Conservation (phyloP, 1,140 invertebrate genomes). For the Streblospio benedicti region DNA sequence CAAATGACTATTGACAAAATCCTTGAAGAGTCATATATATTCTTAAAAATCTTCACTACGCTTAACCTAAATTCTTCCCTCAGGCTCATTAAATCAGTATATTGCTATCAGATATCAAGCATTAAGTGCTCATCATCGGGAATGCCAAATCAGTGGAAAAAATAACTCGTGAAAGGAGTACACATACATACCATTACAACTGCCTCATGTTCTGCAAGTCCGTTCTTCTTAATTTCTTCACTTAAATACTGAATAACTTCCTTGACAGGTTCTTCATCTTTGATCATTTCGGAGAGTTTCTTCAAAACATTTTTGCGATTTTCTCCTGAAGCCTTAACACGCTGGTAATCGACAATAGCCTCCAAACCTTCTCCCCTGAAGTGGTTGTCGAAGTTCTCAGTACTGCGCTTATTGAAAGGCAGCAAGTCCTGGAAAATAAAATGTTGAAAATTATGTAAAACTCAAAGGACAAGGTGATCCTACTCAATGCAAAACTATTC, state of each 20-base stretch:
- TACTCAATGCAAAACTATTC: too few species aligned
- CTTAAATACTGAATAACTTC: constrained; percentile 51
- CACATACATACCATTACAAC: constrained; percentile 55
- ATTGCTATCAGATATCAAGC: too few species aligned
- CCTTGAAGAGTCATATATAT: too few species aligned
- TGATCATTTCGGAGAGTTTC: constrained; percentile 67
- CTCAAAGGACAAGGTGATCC: neutral
- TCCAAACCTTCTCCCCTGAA: constrained; percentile 76
- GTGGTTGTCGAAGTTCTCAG: constrained; percentile 73
- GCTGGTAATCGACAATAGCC: constrained; percentile 70
- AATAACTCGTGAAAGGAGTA: too few species aligned
- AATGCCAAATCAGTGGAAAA: too few species aligned
- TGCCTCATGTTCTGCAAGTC: constrained; percentile 81
- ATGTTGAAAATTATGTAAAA: constrained; percentile 2
- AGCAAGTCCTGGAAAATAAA: constrained; percentile 69
- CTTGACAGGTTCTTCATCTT: constrained; percentile 59
- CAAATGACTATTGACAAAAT: too few species aligned
- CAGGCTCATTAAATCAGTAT: too few species aligned
- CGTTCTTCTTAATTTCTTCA: constrained; percentile 71
- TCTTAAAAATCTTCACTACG: too few species aligned
- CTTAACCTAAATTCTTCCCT: too few species aligned
- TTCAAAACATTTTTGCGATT: constrained; percentile 71
- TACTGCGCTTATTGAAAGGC: constrained; percentile 81
- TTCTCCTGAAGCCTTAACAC: constrained; percentile 63
- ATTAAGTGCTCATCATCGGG: too few species aligned